Evolutionary conservation across 2,888 invertebrate species (phyloP).

Genomic region (Diloba caeruleocephala): DNA sequence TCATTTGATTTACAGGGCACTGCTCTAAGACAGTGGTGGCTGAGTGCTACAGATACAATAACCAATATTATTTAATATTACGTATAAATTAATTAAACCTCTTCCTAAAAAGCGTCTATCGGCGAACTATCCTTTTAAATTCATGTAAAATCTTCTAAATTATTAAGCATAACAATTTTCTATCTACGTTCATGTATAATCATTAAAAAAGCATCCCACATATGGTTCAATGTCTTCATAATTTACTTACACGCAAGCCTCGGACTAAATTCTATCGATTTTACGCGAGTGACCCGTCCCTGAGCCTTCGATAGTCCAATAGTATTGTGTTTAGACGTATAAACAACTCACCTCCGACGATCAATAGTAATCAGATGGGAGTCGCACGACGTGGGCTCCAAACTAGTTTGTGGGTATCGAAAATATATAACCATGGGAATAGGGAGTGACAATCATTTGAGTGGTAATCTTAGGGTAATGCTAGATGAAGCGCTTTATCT

Average conservation of each 20-base stretch:
- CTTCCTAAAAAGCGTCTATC: too few species aligned
- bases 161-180: too few species aligned
- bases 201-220: slow-evolving; percentile 34
- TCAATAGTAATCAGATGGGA: slow-evolving; percentile 73
- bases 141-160: too few species aligned
- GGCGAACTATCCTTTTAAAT: too few species aligned
- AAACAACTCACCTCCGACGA: slow-evolving; percentile 67
- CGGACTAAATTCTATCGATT: slow-evolving; percentile 62
- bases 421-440: not conserved
- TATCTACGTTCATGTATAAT: slow-evolving; percentile 1
- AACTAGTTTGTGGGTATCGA: slow-evolving; percentile 16
- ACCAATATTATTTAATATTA: too few species aligned
- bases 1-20: too few species aligned
- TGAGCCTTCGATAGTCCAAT: slow-evolving; percentile 63
- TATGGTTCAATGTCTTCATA: slow-evolving; percentile 48
- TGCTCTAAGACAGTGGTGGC: too few species aligned
- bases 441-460: slow-evolving; percentile 1
- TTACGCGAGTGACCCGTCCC: slow-evolving; percentile 65
- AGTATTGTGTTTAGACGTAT: slow-evolving; percentile 71
- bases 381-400: slow-evolving; percentile 43
- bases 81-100: too few species aligned
- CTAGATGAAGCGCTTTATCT: too few species aligned
- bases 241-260: slow-evolving; percentile 51
- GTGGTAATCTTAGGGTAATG: too few species aligned
- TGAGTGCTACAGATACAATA: too few species aligned